These are phyloP conservation scores for Apodemia duryi DNA, from an alignment of 2,888 invertebrate species.

Conservation along the genomic window DNA sequence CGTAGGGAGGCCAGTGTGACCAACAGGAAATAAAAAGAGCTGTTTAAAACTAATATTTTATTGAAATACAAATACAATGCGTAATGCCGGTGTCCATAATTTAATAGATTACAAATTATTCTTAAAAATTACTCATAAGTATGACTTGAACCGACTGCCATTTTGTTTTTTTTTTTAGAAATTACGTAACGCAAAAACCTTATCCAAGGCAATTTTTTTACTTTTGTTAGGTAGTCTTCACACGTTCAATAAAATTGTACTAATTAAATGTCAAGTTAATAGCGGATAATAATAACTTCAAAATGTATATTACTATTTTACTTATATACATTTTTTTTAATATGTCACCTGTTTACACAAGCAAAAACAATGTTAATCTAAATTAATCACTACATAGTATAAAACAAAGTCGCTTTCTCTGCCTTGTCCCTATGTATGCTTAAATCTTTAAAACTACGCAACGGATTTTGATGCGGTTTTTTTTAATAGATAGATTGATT, in stretches of 20 bases:
- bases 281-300: too few relatives aligned
- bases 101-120: constrained; percentile 39
- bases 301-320: too few relatives aligned
- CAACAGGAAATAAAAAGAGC: constrained; percentile 34
- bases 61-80: constrained; percentile 51
- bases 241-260: neutral
- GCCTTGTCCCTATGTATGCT: too few relatives aligned
- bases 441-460: too few relatives aligned
- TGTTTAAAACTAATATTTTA: constrained; percentile 52
- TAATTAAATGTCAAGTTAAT: too few relatives aligned
- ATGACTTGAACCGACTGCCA: constrained; percentile 6
- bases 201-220: neutral
- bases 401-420: too few relatives aligned
- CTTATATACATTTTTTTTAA: too few relatives aligned
- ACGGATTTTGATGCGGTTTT: too few relatives aligned
- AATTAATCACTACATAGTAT: neutral
- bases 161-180: constrained; percentile 18
- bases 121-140: constrained; percentile 31
- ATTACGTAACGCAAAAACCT: constrained; percentile 31
- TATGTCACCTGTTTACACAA: too few relatives aligned
- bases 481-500: too few relatives aligned
- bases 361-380: neutral
- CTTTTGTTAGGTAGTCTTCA: neutral
- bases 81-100: constrained; percentile 44
- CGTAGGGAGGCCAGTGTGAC: constrained; percentile 27